These are phyloP conservation scores for Alentia gelatinosa DNA, from an alignment of 2,888 invertebrate species.

Conservation along the genomic window DNA sequence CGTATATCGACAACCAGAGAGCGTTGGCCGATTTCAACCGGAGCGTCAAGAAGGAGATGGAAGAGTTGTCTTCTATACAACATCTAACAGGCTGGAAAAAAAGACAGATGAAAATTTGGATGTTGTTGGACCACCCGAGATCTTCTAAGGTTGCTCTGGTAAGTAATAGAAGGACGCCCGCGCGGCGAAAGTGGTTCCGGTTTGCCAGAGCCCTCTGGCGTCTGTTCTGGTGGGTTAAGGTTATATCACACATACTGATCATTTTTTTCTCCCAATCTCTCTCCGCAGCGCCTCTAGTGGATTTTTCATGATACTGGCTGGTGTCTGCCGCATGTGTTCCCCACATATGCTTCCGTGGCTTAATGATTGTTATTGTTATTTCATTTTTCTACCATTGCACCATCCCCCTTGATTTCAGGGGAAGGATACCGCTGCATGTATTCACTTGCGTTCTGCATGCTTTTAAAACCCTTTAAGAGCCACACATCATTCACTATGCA, in stretches of 20 bases:
- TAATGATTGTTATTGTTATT: no score
- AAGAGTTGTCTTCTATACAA: slow-evolving; percentile 70
- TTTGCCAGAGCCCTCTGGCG: not conserved
- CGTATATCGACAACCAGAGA: slow-evolving; percentile 77
- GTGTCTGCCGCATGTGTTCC: no score
- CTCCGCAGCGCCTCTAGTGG: not conserved
- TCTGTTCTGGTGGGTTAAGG: slow-evolving; percentile 1
- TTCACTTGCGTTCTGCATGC: no score
- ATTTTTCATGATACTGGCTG: no score
- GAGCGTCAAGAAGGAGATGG: slow-evolving; percentile 73
- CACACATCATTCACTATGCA: no score
- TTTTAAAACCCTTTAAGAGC: no score
- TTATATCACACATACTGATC: not conserved
- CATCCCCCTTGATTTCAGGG: no score
- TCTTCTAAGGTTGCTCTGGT: slow-evolving; percentile 78
- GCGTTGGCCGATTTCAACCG: slow-evolving; percentile 77
- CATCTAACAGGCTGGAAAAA: slow-evolving; percentile 73
- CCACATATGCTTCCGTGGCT: no score
- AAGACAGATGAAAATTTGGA: slow-evolving; percentile 76
- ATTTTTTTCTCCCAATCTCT: not conserved
- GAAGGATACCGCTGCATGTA: no score
- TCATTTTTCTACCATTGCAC: no score
- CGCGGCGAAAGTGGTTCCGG: not conserved
- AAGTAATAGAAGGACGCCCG: slow-evolving; percentile 59
- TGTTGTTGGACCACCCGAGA: slow-evolving; percentile 78